These are phyloP conservation scores for Morbakka virulenta DNA, from an alignment of 30 jellyfish, hydroid and myxozoan genomes.

Conservation along the genomic window DNA sequence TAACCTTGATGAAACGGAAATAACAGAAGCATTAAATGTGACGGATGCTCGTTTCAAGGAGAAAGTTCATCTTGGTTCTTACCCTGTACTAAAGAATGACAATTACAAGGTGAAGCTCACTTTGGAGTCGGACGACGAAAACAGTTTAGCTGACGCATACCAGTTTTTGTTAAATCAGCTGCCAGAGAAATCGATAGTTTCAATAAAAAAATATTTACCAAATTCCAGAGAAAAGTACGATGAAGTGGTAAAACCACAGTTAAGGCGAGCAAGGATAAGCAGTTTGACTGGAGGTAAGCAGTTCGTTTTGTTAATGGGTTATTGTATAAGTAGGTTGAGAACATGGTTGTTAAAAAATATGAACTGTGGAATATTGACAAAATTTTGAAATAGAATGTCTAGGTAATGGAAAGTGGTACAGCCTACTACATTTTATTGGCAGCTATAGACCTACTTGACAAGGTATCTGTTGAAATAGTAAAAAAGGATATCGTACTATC, in stretches of 20 bases:
- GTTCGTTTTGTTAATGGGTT: neutral
- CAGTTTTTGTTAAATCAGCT: slow-evolving; percentile 40
- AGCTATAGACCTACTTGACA: no score
- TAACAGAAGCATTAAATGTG: slow-evolving; percentile 51
- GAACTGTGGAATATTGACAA: no score
- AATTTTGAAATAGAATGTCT: no score
- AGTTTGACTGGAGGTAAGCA: slow-evolving; percentile 54
- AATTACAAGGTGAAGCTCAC: slow-evolving; percentile 76
- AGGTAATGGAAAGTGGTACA: no score
- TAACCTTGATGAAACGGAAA: slow-evolving; percentile 61
- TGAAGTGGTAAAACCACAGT: slow-evolving; percentile 52
- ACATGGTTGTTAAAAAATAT: no score
- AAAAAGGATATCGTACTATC: no score
- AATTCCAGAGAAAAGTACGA: slow-evolving; percentile 60
- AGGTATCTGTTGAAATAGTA: no score
- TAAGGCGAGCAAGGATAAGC: slow-evolving; percentile 15
- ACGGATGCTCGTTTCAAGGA: slow-evolving; percentile 37
- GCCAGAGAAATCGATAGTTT: slow-evolving; percentile 51
- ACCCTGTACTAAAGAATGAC: slow-evolving; percentile 57
- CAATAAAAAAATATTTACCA: slow-evolving; percentile 72
- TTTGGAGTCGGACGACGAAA: slow-evolving; percentile 61
- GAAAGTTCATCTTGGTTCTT: slow-evolving; percentile 73
- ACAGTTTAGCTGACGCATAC: slow-evolving; percentile 49
- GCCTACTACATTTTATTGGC: no score
- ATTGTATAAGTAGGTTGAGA: no score